Conservation (phyloP, 2,888 invertebrate species). For the Dasypogon diadema region DNA sequence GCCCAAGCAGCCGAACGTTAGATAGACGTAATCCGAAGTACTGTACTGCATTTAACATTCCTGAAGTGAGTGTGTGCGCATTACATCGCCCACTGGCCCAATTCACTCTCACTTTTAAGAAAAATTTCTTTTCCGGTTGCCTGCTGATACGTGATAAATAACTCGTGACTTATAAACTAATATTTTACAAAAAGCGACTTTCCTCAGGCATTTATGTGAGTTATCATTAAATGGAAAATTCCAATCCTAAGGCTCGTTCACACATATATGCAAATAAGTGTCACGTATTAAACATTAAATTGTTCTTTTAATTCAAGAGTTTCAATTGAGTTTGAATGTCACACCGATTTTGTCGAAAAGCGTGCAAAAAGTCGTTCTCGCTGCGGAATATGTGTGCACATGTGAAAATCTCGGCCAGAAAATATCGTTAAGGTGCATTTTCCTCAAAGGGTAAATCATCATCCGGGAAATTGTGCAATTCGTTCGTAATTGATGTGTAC, state of each 20-base stretch:
- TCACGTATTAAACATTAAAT: slow-evolving; percentile 39
- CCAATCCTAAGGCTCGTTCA: slow-evolving; percentile 44
- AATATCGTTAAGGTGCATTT: slow-evolving; percentile 19
- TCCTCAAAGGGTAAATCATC: background rate
- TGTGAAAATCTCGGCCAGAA: background rate
- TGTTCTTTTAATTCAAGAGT: slow-evolving; percentile 29
- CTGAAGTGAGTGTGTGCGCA: slow-evolving; percentile 51
- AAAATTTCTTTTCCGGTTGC: slow-evolving; percentile 44
- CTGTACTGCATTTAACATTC: slow-evolving; percentile 33
- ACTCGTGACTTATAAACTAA: slow-evolving; percentile 48
- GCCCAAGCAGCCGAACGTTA: slow-evolving; percentile 2
- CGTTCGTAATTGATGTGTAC: slow-evolving; percentile 51
- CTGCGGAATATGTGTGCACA: slow-evolving; percentile 1
- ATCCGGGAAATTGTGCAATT: background rate
- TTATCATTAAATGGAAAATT: slow-evolving; percentile 54
- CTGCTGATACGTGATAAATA: slow-evolving; percentile 44
- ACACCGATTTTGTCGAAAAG: slow-evolving; percentile 27
- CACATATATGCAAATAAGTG: slow-evolving; percentile 50
- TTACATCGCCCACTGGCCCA: slow-evolving; percentile 49
- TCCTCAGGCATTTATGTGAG: slow-evolving; percentile 40
- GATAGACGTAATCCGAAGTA: background rate
- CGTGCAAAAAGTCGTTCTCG: background rate
- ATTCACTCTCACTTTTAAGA: slow-evolving; percentile 56
- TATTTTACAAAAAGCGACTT: slow-evolving; percentile 28
- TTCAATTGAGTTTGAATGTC: slow-evolving; percentile 41